These are phyloP conservation scores for Lordiphosa mommai DNA, from an alignment of 1,140 invertebrate species.

Conservation along the genomic window DNA sequence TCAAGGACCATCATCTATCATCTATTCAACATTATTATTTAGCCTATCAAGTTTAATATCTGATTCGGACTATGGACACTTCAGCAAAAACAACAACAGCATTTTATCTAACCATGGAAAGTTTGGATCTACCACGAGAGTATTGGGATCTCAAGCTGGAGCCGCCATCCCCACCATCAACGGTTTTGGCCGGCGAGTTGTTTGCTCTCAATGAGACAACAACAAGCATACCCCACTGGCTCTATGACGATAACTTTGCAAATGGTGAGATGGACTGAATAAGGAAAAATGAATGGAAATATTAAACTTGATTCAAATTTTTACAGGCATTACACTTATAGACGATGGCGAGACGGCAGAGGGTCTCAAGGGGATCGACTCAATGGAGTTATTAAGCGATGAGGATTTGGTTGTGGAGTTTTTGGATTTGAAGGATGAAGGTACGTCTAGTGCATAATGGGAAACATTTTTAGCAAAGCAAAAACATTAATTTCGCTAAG, in stretches of 20 bases:
- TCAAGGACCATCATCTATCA: slow-evolving; percentile 55
- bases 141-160: slow-evolving; percentile 75
- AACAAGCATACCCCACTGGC: slow-evolving; percentile 25
- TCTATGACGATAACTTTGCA: slow-evolving; percentile 76
- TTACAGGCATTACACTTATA: slow-evolving; percentile 37
- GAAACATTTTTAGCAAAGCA: no score
- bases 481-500: no score
- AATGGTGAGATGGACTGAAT: no score
- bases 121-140: slow-evolving; percentile 63
- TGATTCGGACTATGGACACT: slow-evolving; percentile 34
- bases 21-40: slow-evolving; percentile 19
- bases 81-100: slow-evolving; percentile 5
- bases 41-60: slow-evolving; percentile 34
- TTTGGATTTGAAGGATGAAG: slow-evolving; percentile 63
- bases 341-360: slow-evolving; percentile 21
- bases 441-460: slow-evolving; percentile 30
- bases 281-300: no score
- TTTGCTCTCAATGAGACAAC: slow-evolving; percentile 56
- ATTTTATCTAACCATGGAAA: slow-evolving; percentile 59
- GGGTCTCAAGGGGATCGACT: slow-evolving; percentile 18
- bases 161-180: slow-evolving; percentile 54
- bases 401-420: slow-evolving; percentile 70
- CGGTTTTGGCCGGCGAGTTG: slow-evolving; percentile 52
- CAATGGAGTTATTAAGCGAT: slow-evolving; percentile 39
- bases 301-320: background rate